A percentile compares a stretch with the other conserved stretches of the same genome.
phyloP scores from a whole-genome alignment of 2,888 invertebrate genomes.

The Drosophila macrothrix region DNA sequence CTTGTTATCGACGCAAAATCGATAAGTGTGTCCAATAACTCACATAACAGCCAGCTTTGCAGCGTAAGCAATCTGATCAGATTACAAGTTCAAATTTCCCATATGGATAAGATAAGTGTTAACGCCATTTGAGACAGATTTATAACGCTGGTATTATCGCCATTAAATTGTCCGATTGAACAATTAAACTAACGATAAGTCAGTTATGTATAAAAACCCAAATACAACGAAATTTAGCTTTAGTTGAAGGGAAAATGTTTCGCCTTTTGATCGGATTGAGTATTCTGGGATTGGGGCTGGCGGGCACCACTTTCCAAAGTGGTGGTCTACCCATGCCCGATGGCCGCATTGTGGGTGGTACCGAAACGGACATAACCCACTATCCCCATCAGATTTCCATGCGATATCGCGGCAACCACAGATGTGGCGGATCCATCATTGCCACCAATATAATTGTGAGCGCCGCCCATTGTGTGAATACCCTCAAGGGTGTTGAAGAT shows the following conservation, averaged over 20 bases:
- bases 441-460: constrained; percentile 59
- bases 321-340: constrained; percentile 62
- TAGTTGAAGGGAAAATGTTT: constrained; percentile 62
- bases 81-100: not conserved
- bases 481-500: constrained; percentile 23
- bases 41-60: constrained; percentile 2
- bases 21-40: not conserved
- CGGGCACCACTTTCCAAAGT: constrained; percentile 36
- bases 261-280: constrained; percentile 57
- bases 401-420: constrained; percentile 72
- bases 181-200: constrained; percentile 17
- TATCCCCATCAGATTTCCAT: constrained; percentile 81
- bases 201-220: constrained; percentile 35
- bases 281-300: constrained; percentile 39
- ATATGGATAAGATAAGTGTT: constrained; percentile 44
- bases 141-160: constrained; percentile 36
- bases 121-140: constrained; percentile 23
- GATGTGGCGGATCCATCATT: constrained; percentile 78
- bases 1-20: not conserved
- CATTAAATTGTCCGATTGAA: constrained; percentile 1
- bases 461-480: constrained; percentile 78
- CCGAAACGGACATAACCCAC: constrained; percentile 50
- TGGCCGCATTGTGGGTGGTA: constrained; percentile 80
- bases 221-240: not conserved
- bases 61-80: not conserved